These are phyloP conservation scores for Achroia grisella DNA, from an alignment of 1,140 invertebrate species.

Conservation along the genomic window DNA sequence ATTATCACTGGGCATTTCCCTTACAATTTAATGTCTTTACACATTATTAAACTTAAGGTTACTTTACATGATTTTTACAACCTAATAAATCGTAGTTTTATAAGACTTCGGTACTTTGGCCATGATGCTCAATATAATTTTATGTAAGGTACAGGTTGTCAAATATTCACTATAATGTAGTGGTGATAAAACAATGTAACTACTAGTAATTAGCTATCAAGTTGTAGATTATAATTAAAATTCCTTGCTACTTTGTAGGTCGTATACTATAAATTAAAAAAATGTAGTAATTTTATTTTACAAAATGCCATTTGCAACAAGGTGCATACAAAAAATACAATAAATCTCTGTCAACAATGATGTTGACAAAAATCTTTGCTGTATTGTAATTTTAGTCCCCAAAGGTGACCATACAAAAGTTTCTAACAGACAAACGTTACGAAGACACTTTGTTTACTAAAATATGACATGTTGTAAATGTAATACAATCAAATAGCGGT, in stretches of 20 bases:
- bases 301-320: too few relatives aligned
- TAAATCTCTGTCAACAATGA: constrained; percentile 55
- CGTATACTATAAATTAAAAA: too few relatives aligned
- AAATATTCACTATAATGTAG: background rate
- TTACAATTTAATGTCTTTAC: constrained; percentile 40
- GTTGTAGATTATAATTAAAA: background rate
- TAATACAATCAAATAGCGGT: constrained; percentile 28
- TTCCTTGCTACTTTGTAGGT: background rate
- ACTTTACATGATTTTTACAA: constrained; percentile 59
- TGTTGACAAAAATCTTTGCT: constrained; percentile 40
- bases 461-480: constrained; percentile 39
- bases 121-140: constrained; percentile 38
- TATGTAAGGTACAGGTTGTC: constrained; percentile 8
- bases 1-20: constrained; percentile 67
- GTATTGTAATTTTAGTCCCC: constrained; percentile 14
- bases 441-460: constrained; percentile 32
- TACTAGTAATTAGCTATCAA: too few relatives aligned
- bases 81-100: constrained; percentile 53
- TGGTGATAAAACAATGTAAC: background rate
- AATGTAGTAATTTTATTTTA: too few relatives aligned
- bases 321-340: constrained; percentile 22
- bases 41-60: constrained; percentile 43
- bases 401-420: constrained; percentile 22
- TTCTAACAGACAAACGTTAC: background rate
- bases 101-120: constrained; percentile 66